Percentiles rank a stretch among this genome's conserved stretches.
phyloP scores from a whole-genome alignment of 2,113 vertebrate genomes.

The Chloropsis hardwickii region DNA sequence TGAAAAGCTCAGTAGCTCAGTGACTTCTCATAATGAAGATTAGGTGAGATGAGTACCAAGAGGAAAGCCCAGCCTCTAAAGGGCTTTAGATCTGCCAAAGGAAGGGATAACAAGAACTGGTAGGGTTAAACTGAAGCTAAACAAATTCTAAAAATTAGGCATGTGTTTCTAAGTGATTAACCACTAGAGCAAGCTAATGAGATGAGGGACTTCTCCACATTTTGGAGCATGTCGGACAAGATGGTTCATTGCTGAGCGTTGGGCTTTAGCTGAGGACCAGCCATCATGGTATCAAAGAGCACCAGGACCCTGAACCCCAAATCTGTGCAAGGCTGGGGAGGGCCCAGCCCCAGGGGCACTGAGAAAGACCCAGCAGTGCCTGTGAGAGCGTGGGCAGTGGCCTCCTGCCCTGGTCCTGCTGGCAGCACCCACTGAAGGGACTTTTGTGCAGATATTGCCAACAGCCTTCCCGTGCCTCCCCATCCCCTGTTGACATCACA shows the following conservation, averaged over 20 bases:
- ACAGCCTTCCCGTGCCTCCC: neutral
- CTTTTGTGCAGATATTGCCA: neutral
- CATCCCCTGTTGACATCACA: fast-evolving
- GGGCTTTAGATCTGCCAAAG: neutral
- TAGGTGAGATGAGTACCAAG: neutral
- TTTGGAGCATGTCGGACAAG: neutral
- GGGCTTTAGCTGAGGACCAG: neutral
- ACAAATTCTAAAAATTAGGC: neutral
- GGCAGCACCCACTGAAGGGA: neutral
- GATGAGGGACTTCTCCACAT: neutral
- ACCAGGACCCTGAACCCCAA: neutral
- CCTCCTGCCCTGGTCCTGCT: neutral
- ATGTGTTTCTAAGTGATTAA: slow-evolving; percentile 5
- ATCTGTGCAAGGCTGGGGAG: neutral
- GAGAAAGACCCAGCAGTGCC: neutral
- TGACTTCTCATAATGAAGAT: neutral
- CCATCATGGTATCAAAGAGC: neutral
- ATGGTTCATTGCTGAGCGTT: neutral
- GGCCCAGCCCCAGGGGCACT: neutral
- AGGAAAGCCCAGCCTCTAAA: neutral
- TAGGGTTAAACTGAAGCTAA: neutral
- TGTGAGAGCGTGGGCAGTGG: neutral
- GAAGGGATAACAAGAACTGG: neutral
- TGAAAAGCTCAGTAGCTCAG: neutral
- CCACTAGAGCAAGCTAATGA: slow-evolving; percentile 3